A percentile compares a stretch with the other conserved stretches of the same genome.
Conservation (phyloP, 2,888 invertebrate species). For the Mechanitis messenoides region DNA sequence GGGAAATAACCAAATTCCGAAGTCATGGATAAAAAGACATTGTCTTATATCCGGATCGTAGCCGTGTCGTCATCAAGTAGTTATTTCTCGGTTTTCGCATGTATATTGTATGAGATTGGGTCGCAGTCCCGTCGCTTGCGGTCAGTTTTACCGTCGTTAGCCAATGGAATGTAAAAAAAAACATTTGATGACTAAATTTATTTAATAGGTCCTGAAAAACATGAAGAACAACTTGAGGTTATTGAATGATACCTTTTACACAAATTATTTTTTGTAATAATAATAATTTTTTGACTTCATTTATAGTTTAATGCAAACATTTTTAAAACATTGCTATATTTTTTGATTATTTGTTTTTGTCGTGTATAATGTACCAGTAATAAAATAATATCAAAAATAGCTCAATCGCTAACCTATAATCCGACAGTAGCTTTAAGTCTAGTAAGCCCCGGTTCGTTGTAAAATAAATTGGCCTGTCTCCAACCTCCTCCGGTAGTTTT, state of each 20-base stretch:
- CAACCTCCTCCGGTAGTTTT: constrained; percentile 38
- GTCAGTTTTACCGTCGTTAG: constrained; percentile 1
- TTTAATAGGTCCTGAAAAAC: background rate
- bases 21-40: too few relatives aligned
- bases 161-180: background rate
- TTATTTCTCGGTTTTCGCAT: background rate
- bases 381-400: constrained; percentile 2
- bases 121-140: constrained; percentile 1
- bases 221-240: background rate
- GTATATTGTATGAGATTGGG: constrained; percentile 6
- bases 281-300: background rate
- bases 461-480: constrained; percentile 50
- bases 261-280: background rate
- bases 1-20: too few relatives aligned
- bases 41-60: background rate
- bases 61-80: background rate
- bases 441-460: constrained; percentile 40
- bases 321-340: background rate
- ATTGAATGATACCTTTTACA: background rate
- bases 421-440: constrained; percentile 26
- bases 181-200: constrained; percentile 1
- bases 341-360: background rate
- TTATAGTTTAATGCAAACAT: background rate
- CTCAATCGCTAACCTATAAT: constrained; percentile 10
- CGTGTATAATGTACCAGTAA: too few relatives aligned